Evolutionary conservation across 2,113 vertebrate genomes (phyloP).

Genomic region (Leptodactylus fuscus): DNA sequence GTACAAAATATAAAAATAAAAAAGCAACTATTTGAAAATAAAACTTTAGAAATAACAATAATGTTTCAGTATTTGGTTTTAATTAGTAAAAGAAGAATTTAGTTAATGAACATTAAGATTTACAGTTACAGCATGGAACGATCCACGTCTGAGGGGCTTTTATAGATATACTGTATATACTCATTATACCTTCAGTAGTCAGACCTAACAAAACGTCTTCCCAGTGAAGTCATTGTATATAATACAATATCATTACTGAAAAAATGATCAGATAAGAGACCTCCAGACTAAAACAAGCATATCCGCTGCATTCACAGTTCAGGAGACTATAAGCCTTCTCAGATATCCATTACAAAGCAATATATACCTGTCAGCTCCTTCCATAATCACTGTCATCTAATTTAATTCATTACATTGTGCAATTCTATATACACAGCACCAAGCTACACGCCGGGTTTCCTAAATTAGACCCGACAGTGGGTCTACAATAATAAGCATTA

Average conservation of each 20-base stretch:
- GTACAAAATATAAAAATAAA: too few relatives aligned
- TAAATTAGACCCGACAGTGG: neutral
- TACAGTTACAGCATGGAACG: too few relatives aligned
- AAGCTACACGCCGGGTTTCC: neutral
- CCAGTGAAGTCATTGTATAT: slow-evolving; percentile 26
- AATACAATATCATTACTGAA: neutral
- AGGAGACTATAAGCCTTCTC: neutral
- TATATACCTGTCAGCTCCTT: slow-evolving; percentile 38
- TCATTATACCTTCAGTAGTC: neutral
- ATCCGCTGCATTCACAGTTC: slow-evolving; percentile 1
- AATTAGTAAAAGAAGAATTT: too few relatives aligned
- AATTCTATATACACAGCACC: slow-evolving; percentile 32
- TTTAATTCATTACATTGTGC: slow-evolving; percentile 25
- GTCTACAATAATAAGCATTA: slow-evolving; percentile 1
- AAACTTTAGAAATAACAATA: too few relatives aligned
- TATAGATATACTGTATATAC: neutral
- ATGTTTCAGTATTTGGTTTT: too few relatives aligned
- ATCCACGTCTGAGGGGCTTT: neutral
- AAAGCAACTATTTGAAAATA: too few relatives aligned
- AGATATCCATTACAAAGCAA: slow-evolving; percentile 36
- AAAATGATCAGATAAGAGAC: slow-evolving; percentile 10
- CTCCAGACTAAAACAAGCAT: slow-evolving; percentile 24
- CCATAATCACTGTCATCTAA: neutral
- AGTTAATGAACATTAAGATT: too few relatives aligned
- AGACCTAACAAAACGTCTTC: neutral